A percentile compares a stretch with the other conserved stretches of the same genome.
Conservation (phyloP, 53 echinoderm and acorn worm genomes). For the Mesocentrotus franciscanus region DNA sequence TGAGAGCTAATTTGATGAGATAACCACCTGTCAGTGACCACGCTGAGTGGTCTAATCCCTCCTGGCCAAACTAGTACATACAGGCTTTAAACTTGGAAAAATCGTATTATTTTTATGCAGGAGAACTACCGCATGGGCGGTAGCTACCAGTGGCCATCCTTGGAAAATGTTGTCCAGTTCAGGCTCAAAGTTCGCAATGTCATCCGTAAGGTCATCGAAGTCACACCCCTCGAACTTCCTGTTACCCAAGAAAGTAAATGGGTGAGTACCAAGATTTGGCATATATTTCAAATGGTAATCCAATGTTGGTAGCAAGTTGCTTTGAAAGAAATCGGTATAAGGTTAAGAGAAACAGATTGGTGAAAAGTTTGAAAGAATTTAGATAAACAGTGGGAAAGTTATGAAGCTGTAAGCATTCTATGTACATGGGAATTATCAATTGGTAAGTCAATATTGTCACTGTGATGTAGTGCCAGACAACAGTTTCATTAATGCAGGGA, state of each 20-base stretch:
- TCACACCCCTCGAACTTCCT: constrained; percentile 79
- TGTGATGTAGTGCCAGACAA: not conserved
- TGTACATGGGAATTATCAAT: not conserved
- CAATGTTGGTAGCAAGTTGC: not conserved
- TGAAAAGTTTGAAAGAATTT: not conserved
- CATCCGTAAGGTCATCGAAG: constrained; percentile 83
- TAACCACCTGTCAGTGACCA: no score
- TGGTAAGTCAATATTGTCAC: not conserved
- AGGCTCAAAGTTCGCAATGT: constrained; percentile 78
- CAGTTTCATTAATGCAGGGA: no score
- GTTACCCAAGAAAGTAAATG: constrained; percentile 82
- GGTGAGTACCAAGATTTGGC: constrained; percentile 68
- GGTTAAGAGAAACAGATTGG: not conserved
- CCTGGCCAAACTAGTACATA: no score
- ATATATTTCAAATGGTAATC: not conserved
- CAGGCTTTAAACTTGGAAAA: no score
- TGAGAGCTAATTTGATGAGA: no score
- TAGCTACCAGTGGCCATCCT: constrained; percentile 89
- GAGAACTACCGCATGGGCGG: constrained; percentile 98
- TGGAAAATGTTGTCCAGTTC: constrained; percentile 82
- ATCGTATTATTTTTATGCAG: constrained; percentile 46
- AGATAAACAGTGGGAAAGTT: not conserved
- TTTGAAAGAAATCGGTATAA: not conserved
- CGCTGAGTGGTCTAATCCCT: no score
- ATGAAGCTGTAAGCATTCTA: not conserved